Evolutionary conservation across 2,888 invertebrate genomes (phyloP), one percentile per base, ranked within the genome.

Genomic region (Drosophila prolongata): DNA sequence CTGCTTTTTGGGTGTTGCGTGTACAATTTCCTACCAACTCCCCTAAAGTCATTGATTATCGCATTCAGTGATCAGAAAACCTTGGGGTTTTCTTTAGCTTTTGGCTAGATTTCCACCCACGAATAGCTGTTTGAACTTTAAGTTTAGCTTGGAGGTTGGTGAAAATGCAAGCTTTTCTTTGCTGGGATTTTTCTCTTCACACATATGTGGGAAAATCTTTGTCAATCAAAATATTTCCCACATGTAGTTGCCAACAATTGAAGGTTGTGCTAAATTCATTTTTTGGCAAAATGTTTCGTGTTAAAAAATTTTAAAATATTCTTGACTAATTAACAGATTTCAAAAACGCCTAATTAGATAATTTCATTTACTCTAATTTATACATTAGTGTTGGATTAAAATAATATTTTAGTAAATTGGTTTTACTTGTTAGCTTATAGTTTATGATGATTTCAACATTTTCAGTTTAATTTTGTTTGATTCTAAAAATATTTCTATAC

Each of bases 101-200:
- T 76, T 67, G 54, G 57, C 50, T 49, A 49, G 3, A 44, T 56
- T 47, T 53, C 47, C 65, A 46, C 46, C 65, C 54, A 44, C 50
- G 6, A 34, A 11, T 44, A 38, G 10, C 44, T 34, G 44, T 40
- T 47, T 67, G 34, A 67, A 35, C 38, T 54, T 47, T 13, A 35
- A 35, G 13, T 34, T 35, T 40, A 14, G 34, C 38, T 24, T 10
- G 13, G 34, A 47, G 19, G 44, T 14, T 14, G 24, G 62, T 49
- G 62, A 62, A 64, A 64, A 37, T 61, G 27, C 16, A 6, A 43
- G 35, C 14, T 42, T 64, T 61, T 40, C 46, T 35, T 61, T 47
- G 14, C 16, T 16, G 27, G 13, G 1, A 55, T 11, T 49, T 37
- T 30, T 10, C 24, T 35, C 38, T 67, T 10, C 50, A 9, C 30